These are phyloP conservation scores for Argya squamiceps DNA, from an alignment of 2,797 vertebrate species.

Conservation along the genomic window DNA sequence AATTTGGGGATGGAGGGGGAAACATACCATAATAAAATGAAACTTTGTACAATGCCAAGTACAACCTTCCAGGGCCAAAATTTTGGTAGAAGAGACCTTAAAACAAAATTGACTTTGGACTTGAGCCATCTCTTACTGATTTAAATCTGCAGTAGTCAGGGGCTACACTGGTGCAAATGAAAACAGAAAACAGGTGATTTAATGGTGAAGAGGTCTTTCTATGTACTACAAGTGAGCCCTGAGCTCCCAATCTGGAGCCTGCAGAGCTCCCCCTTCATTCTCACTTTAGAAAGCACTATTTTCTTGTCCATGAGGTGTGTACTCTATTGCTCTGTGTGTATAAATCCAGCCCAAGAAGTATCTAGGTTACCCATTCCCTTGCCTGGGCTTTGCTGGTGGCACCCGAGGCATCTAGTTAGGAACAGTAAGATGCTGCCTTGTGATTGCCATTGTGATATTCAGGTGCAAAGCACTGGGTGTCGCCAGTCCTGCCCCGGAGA, in stretches of 20 bases:
- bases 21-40: conserved; percentile 24
- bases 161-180: neutral
- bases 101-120: conserved; percentile 4
- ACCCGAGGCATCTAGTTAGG: neutral
- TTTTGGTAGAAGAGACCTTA: neutral
- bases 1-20: neutral
- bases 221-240: neutral
- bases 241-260: neutral
- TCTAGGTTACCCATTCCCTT: neutral
- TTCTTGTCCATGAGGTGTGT: neutral
- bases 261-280: neutral
- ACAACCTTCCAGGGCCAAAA: neutral
- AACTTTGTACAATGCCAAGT: conserved; percentile 6
- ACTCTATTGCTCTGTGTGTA: neutral
- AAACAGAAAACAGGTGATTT: neutral
- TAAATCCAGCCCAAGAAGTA: neutral
- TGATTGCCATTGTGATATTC: neutral
- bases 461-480: neutral
- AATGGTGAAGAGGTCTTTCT: neutral
- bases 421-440: neutral
- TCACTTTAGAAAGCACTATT: neutral
- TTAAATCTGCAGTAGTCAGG: neutral
- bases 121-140: neutral
- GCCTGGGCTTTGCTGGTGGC: neutral
- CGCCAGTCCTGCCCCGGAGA: neutral